These are phyloP conservation scores for Melanotaenia trifasciata DNA, from an alignment of 2,797 vertebrate species.

Conservation along the genomic window DNA sequence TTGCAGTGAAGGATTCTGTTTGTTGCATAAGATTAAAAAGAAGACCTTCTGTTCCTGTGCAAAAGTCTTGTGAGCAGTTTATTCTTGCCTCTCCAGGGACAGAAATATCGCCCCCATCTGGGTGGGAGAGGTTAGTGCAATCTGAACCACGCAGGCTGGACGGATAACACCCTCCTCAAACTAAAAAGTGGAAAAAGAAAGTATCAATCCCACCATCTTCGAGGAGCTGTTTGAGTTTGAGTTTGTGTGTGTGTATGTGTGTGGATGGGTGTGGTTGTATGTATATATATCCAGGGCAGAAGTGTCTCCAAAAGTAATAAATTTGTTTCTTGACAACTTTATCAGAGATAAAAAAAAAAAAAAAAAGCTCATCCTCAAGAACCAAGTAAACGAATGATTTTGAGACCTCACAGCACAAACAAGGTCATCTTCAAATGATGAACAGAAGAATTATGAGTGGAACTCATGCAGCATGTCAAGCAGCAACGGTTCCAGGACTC, in stretches of 20 bases:
- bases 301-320: slow-evolving; percentile 34
- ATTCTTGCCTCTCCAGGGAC: slow-evolving; percentile 33
- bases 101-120: slow-evolving; percentile 63
- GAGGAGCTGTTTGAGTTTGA: slow-evolving; percentile 7
- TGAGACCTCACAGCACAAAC: slow-evolving; percentile 51
- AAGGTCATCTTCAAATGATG: slow-evolving; percentile 38
- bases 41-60: slow-evolving; percentile 69
- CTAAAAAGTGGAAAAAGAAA: slow-evolving; percentile 9
- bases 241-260: neutral
- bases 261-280: neutral
- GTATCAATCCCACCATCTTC: slow-evolving; percentile 10
- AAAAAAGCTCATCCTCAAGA: slow-evolving; percentile 27
- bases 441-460: slow-evolving; percentile 46
- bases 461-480: slow-evolving; percentile 68
- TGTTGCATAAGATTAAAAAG: slow-evolving; percentile 77
- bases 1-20: slow-evolving; percentile 49
- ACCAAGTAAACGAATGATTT: slow-evolving; percentile 30
- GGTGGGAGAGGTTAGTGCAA: slow-evolving; percentile 74
- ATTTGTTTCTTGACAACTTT: slow-evolving; percentile 28
- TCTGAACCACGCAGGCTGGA: slow-evolving; percentile 66
- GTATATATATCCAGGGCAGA: slow-evolving; percentile 16
- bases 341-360: slow-evolving; percentile 11
- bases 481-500: slow-evolving; percentile 59
- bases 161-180: slow-evolving; percentile 50
- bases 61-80: slow-evolving; percentile 66